Evolutionary conservation across 2,113 vertebrate species (phyloP), one percentile per base, ranked within the genome.

Genomic region (Lamprologus tigripictilis): DNA sequence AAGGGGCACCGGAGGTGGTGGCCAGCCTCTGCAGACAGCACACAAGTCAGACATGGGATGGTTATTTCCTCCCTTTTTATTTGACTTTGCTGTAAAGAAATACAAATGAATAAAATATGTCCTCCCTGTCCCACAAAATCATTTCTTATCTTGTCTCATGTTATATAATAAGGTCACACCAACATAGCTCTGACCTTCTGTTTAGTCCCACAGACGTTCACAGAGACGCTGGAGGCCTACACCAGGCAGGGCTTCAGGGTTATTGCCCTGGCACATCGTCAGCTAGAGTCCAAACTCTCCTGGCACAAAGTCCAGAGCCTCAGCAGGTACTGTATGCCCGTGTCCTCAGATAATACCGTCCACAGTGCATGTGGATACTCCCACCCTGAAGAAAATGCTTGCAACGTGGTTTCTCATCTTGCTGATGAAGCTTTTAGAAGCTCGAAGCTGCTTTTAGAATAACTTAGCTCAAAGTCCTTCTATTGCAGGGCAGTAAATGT

Each of bases 221-320:
- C 97, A 42, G 91, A 93, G 82, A 97, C 97, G 83, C 93, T 99
- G 93, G 98, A 99, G 91, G 96, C 95, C 45, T 99, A 98, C 95
- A 99, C 99, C 13, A 97, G 96, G 90, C 97, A 98, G 93, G 99
- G 98, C 83, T 99, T 99, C 94, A 96, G 99, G 90, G 99, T 99
- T 91, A 99, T 99, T 63, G 98, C 98, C 76, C 96, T 99, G 92
- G 98, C 98, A 83, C 98, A 98, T 93, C 96, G 97, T 86, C 98
- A 97, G 90, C 88, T 99, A 86, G 98, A 99, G 90, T 97, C 98
- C 90, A 99, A 98, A 95, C 96, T 99, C 85, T 97, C 97, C 0
- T 99, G 98, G 98, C 98, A 98, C 94, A 98, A 98, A 97, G 97
- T 99, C 73, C 99, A 99, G 95, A 98, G 93, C 88, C 95, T 98